Evolutionary conservation across 1,140 invertebrate genomes (phyloP).

Genomic region (Hyles euphorbiae): DNA sequence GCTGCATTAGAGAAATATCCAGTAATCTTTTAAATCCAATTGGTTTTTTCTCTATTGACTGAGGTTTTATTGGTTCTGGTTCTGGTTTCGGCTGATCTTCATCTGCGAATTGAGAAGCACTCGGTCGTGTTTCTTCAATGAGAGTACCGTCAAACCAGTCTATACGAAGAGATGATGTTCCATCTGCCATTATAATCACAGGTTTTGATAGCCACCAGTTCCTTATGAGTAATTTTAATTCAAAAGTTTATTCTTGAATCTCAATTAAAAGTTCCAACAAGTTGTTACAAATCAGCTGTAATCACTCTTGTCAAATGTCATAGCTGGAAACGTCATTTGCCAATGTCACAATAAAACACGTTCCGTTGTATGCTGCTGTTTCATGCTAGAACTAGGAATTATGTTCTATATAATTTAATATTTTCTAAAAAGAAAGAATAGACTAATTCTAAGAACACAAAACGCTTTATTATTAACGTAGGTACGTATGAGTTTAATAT

Average conservation of each 20-base stretch:
- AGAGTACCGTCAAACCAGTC: conserved; percentile 68
- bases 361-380: too few relatives aligned
- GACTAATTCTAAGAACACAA: too few relatives aligned
- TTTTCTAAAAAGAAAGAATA: too few relatives aligned
- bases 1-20: conserved; percentile 40
- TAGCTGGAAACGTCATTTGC: too few relatives aligned
- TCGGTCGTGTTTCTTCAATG: conserved; percentile 43
- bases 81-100: conserved; percentile 34
- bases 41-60: conserved; percentile 51
- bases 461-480: too few relatives aligned
- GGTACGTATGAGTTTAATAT: too few relatives aligned
- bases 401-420: too few relatives aligned
- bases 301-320: too few relatives aligned
- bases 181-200: conserved; percentile 25
- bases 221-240: neutral
- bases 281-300: too few relatives aligned
- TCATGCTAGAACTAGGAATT: too few relatives aligned
- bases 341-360: too few relatives aligned
- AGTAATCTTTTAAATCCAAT: conserved; percentile 58
- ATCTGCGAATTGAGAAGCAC: conserved; percentile 33
- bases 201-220: neutral
- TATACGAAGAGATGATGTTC: conserved; percentile 47
- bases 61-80: conserved; percentile 12
- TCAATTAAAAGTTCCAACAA: too few relatives aligned
- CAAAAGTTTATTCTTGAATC: neutral